Conservation (phyloP, 2,888 invertebrate genomes). For the Cremastinae sp. region DNA sequence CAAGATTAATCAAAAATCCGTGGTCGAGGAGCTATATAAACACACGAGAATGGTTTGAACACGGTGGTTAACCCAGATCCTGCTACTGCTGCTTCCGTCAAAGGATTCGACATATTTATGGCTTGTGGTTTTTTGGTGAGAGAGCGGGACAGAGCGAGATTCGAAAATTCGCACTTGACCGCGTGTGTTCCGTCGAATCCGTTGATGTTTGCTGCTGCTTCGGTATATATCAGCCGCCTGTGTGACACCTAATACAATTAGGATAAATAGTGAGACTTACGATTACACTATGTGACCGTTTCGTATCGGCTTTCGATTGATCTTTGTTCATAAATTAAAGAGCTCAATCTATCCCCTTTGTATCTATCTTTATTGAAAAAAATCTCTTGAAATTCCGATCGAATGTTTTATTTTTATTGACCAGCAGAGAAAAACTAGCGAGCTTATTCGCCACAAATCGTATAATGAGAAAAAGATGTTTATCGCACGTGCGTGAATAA, state of each 20-base stretch:
- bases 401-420: not conserved
- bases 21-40: slow-evolving; percentile 15
- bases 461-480: slow-evolving; percentile 33
- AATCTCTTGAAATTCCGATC: too few relatives aligned
- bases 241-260: too few relatives aligned
- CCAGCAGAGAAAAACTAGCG: not conserved
- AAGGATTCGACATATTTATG: slow-evolving; percentile 23
- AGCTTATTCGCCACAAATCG: slow-evolving; percentile 17
- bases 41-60: not conserved
- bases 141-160: too few relatives aligned
- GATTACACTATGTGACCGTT: too few relatives aligned
- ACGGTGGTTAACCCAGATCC: slow-evolving; percentile 18
- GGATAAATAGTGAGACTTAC: too few relatives aligned
- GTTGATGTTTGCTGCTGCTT: too few relatives aligned
- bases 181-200: not conserved
- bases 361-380: too few relatives aligned
- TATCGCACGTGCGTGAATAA: slow-evolving; percentile 63
- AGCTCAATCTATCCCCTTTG: too few relatives aligned
- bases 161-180: slow-evolving; percentile 7
- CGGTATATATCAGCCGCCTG: too few relatives aligned
- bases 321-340: too few relatives aligned
- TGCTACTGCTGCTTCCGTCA: too few relatives aligned
- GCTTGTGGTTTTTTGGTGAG: slow-evolving; percentile 12
- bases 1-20: slow-evolving; percentile 31
- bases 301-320: too few relatives aligned